Evolutionary conservation across 2,113 vertebrate species (phyloP), one percentile per base, ranked within the genome.

Genomic region (Phrynosoma blainvillii): DNA sequence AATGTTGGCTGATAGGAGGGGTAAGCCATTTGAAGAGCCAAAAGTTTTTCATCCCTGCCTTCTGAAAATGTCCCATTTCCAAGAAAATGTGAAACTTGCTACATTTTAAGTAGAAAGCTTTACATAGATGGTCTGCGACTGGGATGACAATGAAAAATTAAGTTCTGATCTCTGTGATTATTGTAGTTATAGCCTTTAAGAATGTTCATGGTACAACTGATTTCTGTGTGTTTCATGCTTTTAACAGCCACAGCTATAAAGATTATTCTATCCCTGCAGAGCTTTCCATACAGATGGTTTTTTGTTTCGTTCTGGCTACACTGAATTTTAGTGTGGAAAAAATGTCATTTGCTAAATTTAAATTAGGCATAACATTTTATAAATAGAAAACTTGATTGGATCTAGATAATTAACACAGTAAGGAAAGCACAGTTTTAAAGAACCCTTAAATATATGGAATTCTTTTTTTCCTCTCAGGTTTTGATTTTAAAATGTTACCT

Each of bases 261-360:
- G 16, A 54, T 79, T 79, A 73, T 90, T 89, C 87, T 73, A 16
- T 62, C 91, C 92, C 68, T 62, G 92, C 82, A 76, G 85, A 66
- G 91, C 76, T 92, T 88, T 56, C 84, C 30, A 9, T 66, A 74
- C 82, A 83, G 25, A 84, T 42, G 95, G 86, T 90, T 88, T 73
- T 88, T 73, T n/a, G 4, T 16, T 20, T 16, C 52, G 6, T 56
- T 79, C 40, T 82, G 73, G 93, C 94, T 73, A 83, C 20, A 76
- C 62, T 92, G 92, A 93, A 92, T 92, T 1, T 30, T 66, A 86
- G 84, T 18, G 85, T 5, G 82, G 83, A 87, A 92, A 91, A 93
- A 93, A 90, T 90, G 86, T 74, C 84, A 75, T 89, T 95, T 94
- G 93, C 93, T 84, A 94, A 95, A 93, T 96, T 94, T 95, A 94